Base-by-base conservation (phyloP, 2,113 vertebrate species). In the Atlantisia rogersi region DNA sequence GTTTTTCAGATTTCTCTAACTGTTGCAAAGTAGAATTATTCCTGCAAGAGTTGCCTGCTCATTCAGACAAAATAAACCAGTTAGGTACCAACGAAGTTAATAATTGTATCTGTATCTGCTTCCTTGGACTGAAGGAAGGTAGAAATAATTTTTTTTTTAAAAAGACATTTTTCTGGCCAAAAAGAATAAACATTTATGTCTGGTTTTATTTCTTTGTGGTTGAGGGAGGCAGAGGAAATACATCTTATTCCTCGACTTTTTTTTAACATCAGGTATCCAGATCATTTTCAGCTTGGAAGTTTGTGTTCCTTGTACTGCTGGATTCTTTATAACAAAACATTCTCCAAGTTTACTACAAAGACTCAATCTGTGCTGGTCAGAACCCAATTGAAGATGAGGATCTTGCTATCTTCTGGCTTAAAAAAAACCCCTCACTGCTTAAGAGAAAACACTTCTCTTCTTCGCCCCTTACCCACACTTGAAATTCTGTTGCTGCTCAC, bases 121-220 rank as follows among this genome's bases (percentile, higher is more conserved):
- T 75, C 58, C 32, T 67, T 67, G n/a, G 26, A 67, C 32, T 78
- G 35, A 78, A 68, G 25, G 15, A 90, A 40, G 53, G 39, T 58
- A 60, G 29, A 80, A 79, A 11, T 19, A 6, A 26, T 13, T 35
- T 35, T 35, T 35, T 35, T 35, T 35, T 35, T 7, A 35, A 35
- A 35, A 35, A 35, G 35, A 35, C 35, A 35, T 35, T 12, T 19
- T 48, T 46, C 44, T 63, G 42, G 44, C 17, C 59, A 40, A 62
- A 81, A 74, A 17, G 31, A 76, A 67, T 21, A 58, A 50, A 64
- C 15, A 29, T 44, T 79, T 76, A 22, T 19, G 6, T 56, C 58
- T 94, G 18, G 59, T 82, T 92, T 83, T 88, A 58, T 87, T 90
- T 86, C 21, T 88, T 84, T 56, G 56, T 88, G 73, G 25, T 67